Conservation (phyloP, 2,888 invertebrate species). For the Nephrocerus scutellatus region DNA sequence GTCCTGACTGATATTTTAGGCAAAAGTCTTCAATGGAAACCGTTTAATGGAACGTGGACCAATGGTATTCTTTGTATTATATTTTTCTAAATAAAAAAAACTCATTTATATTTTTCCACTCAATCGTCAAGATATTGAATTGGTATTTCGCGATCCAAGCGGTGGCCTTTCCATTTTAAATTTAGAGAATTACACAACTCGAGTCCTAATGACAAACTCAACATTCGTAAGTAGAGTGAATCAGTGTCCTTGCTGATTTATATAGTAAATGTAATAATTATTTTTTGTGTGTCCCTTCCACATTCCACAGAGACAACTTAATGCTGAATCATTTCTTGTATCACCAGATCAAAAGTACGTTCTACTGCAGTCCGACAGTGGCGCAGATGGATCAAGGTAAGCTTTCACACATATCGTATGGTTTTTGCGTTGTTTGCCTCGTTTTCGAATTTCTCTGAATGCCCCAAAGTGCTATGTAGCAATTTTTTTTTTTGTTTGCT, state of each 20-base stretch:
- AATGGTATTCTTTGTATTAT: constrained; percentile 50
- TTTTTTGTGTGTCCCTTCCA: constrained; percentile 6
- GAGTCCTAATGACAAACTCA: constrained; percentile 70
- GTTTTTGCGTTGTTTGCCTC: too few species aligned
- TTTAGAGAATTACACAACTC: constrained; percentile 65
- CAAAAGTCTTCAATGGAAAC: constrained; percentile 51
- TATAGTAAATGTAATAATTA: constrained; percentile 5
- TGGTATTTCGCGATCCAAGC: constrained; percentile 68
- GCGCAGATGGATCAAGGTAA: constrained; percentile 40
- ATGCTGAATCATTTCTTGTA: constrained; percentile 69
- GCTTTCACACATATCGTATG: too few species aligned
- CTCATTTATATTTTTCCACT: constrained; percentile 2
- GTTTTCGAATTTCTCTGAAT: too few species aligned
- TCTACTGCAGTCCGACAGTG: constrained; percentile 63
- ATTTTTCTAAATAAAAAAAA: constrained; percentile 1
- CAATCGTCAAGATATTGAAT: constrained; percentile 59
- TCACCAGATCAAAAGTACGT: constrained; percentile 73
- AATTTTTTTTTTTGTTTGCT: too few species aligned
- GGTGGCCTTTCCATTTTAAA: constrained; percentile 75
- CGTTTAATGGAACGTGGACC: constrained; percentile 74
- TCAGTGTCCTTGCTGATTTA: background rate
- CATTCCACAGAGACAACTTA: constrained; percentile 66
- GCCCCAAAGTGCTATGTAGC: too few species aligned
- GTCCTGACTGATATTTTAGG: constrained; percentile 61
- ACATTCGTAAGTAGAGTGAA: constrained; percentile 65